Evolutionary conservation across 2,113 vertebrate genomes (phyloP).

Genomic region (Nycticorax nycticorax): DNA sequence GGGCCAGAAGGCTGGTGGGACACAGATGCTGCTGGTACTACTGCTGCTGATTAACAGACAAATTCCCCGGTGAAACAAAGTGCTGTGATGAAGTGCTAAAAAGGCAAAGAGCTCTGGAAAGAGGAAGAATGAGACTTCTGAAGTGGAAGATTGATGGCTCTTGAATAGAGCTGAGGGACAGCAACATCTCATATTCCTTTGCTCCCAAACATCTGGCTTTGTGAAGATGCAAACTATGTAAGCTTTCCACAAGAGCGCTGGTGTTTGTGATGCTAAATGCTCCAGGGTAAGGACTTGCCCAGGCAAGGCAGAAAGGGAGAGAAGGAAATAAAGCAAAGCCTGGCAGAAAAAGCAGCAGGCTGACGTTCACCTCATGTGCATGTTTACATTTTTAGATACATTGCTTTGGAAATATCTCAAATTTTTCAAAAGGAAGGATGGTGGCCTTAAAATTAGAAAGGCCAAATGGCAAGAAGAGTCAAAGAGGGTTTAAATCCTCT

Average conservation of each 20-base stretch:
- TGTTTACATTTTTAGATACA: neutral
- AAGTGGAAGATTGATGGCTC: constrained; percentile 47
- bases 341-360: neutral
- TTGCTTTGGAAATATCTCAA: rapidly evolving
- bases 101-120: constrained; percentile 41
- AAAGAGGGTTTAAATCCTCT: neutral
- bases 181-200: neutral
- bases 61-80: neutral
- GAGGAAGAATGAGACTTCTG: constrained; percentile 31
- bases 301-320: neutral
- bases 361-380: neutral
- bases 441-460: neutral
- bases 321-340: neutral
- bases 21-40: neutral
- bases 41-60: neutral
- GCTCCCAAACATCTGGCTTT: constrained; percentile 46
- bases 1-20: neutral
- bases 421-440: neutral
- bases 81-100: constrained; percentile 7
- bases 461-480: neutral
- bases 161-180: constrained; percentile 16
- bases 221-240: neutral
- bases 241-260: neutral
- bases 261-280: constrained; percentile 27
- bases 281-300: neutral